These are phyloP conservation scores for Cremastobaeus sp. DNA, from an alignment of 2,888 invertebrate species.

Conservation along the genomic window DNA sequence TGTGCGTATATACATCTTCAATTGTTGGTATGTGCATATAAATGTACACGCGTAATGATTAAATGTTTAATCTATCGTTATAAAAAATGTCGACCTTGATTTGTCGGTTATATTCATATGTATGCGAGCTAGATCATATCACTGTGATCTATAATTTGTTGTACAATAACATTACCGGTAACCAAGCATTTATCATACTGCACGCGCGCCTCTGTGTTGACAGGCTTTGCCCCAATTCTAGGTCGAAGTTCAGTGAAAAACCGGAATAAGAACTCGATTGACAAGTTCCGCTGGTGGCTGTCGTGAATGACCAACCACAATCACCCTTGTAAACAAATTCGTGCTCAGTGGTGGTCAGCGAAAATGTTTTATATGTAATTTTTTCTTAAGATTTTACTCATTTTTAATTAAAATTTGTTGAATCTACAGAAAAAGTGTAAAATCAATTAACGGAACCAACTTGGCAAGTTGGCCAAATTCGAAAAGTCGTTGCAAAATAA, in stretches of 20 bases:
- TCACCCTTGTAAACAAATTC: conserved; percentile 77
- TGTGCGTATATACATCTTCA: no score
- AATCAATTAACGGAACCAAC: no score
- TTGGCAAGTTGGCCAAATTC: no score
- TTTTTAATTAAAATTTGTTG: no score
- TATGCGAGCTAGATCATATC: conserved; percentile 70
- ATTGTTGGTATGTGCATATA: no score
- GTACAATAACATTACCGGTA: conserved; percentile 75
- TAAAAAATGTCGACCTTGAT: conserved; percentile 21
- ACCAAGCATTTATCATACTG: conserved; percentile 74
- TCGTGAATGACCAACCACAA: conserved; percentile 73
- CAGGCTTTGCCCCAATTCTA: conserved; percentile 72
- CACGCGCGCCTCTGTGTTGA: conserved; percentile 77
- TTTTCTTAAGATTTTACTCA: no score
- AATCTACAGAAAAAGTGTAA: no score
- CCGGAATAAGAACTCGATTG: conserved; percentile 72
- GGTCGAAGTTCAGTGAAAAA: conserved; percentile 74
- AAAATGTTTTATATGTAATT: no score
- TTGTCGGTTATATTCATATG: conserved; percentile 49
- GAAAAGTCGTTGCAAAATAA: no score
- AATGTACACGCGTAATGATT: no score
- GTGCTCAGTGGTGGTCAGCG: conserved; percentile 69
- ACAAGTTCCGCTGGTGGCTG: conserved; percentile 64
- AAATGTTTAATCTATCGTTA: no score
- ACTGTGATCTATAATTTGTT: conserved; percentile 74